Evolutionary conservation across 2,888 invertebrate species (phyloP), one percentile per base, ranked within the genome.

Genomic region (Psococerastis gibbosa): DNA sequence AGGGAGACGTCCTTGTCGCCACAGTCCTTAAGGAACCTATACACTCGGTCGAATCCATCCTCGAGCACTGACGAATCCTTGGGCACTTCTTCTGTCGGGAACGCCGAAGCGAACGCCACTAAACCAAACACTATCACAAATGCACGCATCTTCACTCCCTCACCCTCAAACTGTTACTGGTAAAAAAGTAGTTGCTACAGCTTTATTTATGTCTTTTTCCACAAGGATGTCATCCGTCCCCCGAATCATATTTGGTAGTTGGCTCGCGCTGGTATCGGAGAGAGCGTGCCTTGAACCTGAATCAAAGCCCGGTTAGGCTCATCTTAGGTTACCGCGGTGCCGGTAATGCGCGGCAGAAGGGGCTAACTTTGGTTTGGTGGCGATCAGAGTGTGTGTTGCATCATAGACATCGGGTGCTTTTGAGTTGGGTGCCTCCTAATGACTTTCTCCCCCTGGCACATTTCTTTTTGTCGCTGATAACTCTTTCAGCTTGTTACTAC

Each of bases 11-110:
- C 74, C 54, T 70, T 73, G 52, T 70, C 66, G 42, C 74, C 73
- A 61, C 81, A 81, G 55, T 75, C 75, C 64, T 76, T 71, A 49
- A 80, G 65, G 59, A 79, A 73, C 56, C 68, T 70, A 46, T 78
- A 64, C 8, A 77, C 77, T 33, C 70, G 70, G 51, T 71, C 71
- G 56, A 78, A 59, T 38, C 68, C 56, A 34, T 65, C 64, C 32
- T 68, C 71, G 49, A 73, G 68, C 45, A 70, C 69, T 35, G 61
- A 60, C 53, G 64, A 60, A 43, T 63, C 63, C 34, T 68, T 64
- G 2, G 32, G 46, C 9, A 45, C 11, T 16, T 35, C 27, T 15
- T 47, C 48, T 15, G 42, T 43, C 2, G 58, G 56, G 35, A 59
- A 64, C 42, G 64, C 57, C 32, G 64, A 64, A 52, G 63, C 63